These are phyloP conservation scores for Psephotus haematonotus DNA, from an alignment of 2,113 vertebrate genomes.

Conservation along the genomic window DNA sequence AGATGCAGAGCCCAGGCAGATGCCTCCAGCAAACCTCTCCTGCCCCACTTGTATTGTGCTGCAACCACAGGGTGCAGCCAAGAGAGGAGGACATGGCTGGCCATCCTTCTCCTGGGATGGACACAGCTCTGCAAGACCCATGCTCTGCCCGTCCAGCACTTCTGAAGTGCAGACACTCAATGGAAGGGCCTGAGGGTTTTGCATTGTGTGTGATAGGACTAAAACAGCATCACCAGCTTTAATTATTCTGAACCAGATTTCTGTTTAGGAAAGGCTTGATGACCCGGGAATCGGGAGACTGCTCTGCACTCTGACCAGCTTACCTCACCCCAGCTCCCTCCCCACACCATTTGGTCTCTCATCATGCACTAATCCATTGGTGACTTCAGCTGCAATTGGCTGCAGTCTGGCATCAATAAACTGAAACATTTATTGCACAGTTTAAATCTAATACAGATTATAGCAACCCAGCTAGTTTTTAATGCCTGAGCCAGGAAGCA, in stretches of 20 bases:
- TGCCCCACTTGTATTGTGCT: background rate
- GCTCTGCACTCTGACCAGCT: background rate
- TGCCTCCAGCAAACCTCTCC: background rate
- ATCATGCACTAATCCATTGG: background rate
- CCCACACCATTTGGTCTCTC: conserved; percentile 27
- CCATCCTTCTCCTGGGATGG: background rate
- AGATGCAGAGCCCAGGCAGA: background rate
- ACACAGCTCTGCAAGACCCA: rapidly evolving
- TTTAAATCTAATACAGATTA: conserved; percentile 68
- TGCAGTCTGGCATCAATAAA: conserved; percentile 69
- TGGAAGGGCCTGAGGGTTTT: background rate
- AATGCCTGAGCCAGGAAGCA: conserved; percentile 16
- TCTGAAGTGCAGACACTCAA: background rate
- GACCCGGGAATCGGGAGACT: background rate
- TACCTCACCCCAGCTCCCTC: background rate
- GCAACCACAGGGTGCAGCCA: background rate
- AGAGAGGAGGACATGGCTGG: rapidly evolving
- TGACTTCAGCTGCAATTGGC: conserved; percentile 49
- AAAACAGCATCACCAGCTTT: background rate
- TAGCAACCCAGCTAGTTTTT: background rate
- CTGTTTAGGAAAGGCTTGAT: background rate
- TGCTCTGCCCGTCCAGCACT: background rate
- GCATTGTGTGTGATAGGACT: background rate
- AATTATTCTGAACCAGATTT: background rate
- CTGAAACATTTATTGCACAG: conserved; percentile 58